These are phyloP conservation scores for Onychostoma macrolepis DNA, from an alignment of 2,113 vertebrate genomes.

Conservation along the genomic window DNA sequence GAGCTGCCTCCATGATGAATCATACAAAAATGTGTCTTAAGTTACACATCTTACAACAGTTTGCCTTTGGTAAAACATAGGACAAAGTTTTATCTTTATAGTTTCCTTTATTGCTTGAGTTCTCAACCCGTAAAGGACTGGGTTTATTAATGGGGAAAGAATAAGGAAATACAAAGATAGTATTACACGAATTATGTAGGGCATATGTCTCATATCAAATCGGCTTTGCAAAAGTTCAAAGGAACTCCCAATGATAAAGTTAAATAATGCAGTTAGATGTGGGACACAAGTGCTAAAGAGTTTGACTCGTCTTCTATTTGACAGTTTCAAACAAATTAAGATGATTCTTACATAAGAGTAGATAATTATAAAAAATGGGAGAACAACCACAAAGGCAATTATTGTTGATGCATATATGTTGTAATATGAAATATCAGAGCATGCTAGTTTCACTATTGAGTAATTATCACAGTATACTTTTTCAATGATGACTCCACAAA, in stretches of 20 bases:
- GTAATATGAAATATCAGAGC: constrained; percentile 1
- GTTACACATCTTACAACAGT: background rate
- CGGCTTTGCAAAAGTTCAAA: constrained; percentile 23
- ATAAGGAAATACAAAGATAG: constrained; percentile 18
- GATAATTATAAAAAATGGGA: background rate
- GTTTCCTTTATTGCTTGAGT: background rate
- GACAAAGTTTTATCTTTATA: background rate
- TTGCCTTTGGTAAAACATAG: background rate
- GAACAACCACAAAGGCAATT: background rate
- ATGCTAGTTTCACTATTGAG: constrained; percentile 36
- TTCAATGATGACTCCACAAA: background rate
- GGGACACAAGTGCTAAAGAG: background rate
- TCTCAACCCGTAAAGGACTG: background rate
- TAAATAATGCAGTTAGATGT: constrained; percentile 1
- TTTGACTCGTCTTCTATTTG: background rate
- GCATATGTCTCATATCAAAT: constrained; percentile 1
- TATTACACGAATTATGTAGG: background rate
- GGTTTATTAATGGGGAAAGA: background rate
- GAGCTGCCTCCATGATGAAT: background rate
- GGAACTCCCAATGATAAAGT: background rate
- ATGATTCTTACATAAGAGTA: constrained; percentile 3
- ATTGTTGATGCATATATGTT: background rate
- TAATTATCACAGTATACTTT: constrained; percentile 2
- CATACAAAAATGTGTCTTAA: background rate
- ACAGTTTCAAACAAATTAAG: background rate